Evolutionary conservation across 2,797 vertebrate species (phyloP).

Genomic region (Pipistrellus pygmaeus): DNA sequence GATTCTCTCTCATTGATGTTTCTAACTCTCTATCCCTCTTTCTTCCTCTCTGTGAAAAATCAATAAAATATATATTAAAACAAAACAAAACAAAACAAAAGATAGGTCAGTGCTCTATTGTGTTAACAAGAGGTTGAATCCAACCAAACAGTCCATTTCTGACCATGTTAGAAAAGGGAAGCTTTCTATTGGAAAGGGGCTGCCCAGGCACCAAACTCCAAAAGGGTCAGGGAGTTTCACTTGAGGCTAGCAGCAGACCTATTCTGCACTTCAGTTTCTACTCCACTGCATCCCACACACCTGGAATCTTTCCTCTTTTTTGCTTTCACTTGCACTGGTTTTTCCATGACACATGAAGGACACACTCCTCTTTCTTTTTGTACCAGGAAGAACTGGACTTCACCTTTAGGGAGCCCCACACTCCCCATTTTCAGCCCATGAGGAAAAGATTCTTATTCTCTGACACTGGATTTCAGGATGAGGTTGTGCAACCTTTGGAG

Average conservation of each 20-base stretch:
- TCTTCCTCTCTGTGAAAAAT: too few species aligned
- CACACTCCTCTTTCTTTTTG: background rate
- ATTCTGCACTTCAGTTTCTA: background rate
- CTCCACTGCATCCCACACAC: background rate
- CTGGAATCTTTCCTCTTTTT: background rate
- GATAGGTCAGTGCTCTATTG: background rate
- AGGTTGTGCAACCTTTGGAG: background rate
- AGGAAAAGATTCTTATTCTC: background rate
- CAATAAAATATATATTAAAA: too few species aligned
- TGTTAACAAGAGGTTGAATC: background rate
- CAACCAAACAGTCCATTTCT: background rate
- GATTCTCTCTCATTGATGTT: too few species aligned
- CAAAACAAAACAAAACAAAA: background rate
- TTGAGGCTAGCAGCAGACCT: background rate
- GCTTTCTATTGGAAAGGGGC: background rate
- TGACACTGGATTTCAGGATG: background rate
- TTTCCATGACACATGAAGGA: background rate
- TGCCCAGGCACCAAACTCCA: background rate
- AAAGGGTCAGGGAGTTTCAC: background rate
- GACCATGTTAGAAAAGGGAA: background rate
- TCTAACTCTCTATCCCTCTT: too few species aligned
- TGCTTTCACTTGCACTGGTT: background rate
- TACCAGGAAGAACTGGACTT: background rate
- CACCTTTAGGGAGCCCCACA: background rate
- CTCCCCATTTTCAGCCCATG: background rate